A percentile compares a stretch with the other conserved stretches of the same genome.
Conservation (phyloP, 2,888 invertebrate species). For the Hesperia comma region DNA sequence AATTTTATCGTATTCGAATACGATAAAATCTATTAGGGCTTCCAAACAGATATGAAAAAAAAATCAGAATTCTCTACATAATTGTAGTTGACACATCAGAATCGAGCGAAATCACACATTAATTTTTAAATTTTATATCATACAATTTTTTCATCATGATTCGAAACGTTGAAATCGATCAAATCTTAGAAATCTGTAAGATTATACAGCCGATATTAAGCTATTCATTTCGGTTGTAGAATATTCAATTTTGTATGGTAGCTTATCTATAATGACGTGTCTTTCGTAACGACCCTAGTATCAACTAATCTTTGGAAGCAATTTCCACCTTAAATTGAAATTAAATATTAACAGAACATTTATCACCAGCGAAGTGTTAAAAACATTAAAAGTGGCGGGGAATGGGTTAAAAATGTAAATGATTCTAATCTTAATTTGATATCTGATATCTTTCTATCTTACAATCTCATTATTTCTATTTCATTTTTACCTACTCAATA, state of each 20-base stretch:
- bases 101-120: too few species aligned
- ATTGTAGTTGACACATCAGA: too few species aligned
- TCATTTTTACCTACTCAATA: constrained; percentile 41
- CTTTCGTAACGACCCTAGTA: background rate
- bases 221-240: constrained; percentile 1
- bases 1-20: too few species aligned
- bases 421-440: constrained; percentile 19
- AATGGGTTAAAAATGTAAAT: constrained; percentile 33
- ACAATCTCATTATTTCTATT: constrained; percentile 40
- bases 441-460: constrained; percentile 33
- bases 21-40: too few species aligned
- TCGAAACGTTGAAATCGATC: too few species aligned
- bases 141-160: too few species aligned
- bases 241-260: constrained; percentile 12
- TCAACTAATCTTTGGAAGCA: constrained; percentile 5
- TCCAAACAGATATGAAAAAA: too few species aligned
- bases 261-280: constrained; percentile 14
- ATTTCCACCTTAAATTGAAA: constrained; percentile 20
- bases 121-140: too few species aligned
- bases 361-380: constrained; percentile 26
- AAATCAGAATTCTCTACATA: too few species aligned
- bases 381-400: constrained; percentile 13
- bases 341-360: constrained; percentile 13
- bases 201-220: constrained; percentile 5
- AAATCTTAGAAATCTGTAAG: background rate